These are phyloP conservation scores for Anthrax anthrax DNA, from an alignment of 2,888 invertebrate species.

Conservation along the genomic window DNA sequence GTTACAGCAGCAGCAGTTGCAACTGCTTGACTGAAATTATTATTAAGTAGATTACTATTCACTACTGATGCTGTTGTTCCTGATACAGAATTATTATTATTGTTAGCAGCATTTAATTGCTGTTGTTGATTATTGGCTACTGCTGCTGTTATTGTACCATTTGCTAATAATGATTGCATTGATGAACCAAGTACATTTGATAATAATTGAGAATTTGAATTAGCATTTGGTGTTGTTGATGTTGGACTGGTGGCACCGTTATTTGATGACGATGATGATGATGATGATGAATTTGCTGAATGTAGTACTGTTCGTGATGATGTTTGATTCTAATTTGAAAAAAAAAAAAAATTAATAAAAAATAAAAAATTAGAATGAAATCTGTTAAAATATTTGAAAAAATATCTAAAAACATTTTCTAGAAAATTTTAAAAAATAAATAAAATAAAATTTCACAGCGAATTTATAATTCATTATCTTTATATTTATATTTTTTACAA, in stretches of 20 bases:
- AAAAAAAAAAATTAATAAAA: slow-evolving; percentile 2
- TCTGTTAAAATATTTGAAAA: no score
- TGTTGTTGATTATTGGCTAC: neutral
- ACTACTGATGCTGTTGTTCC: neutral
- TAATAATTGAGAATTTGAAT: slow-evolving; percentile 6
- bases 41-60: slow-evolving; percentile 13
- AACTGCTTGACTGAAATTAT: slow-evolving; percentile 11
- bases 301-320: slow-evolving; percentile 14
- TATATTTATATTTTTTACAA: no score
- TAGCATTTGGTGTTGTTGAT: neutral
- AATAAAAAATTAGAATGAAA: neutral
- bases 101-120: neutral
- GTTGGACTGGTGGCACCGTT: neutral
- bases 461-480: no score
- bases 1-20: slow-evolving; percentile 12
- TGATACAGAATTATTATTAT: neutral
- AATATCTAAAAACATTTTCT: no score
- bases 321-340: slow-evolving; percentile 15
- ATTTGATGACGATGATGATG: neutral
- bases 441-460: no score
- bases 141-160: neutral
- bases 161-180: slow-evolving; percentile 7
- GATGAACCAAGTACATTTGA: slow-evolving; percentile 8
- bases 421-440: no score
- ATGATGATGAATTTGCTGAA: neutral